Evolutionary conservation across 53 echinoderm and acorn worm genomes (phyloP).

Genomic region (Astropecten irregularis): DNA sequence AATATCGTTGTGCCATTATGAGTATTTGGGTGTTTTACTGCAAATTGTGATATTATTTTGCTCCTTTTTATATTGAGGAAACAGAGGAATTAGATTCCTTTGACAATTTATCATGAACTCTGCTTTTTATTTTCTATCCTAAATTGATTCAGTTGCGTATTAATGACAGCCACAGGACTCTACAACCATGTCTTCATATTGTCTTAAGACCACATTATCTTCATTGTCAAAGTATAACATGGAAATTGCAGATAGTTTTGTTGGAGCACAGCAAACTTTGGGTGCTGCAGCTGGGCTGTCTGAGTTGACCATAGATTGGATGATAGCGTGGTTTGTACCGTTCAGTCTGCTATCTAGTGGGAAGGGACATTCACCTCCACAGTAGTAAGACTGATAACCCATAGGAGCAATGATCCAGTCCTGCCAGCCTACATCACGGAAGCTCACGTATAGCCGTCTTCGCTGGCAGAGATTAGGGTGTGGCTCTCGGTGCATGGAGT

Average conservation of each 20-base stretch:
- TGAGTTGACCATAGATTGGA: conserved; percentile 92
- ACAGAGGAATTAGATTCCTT: background rate
- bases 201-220: conserved; percentile 94
- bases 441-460: conserved; percentile 87
- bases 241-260: conserved; percentile 90
- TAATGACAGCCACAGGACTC: conserved; percentile 94
- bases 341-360: conserved; percentile 87
- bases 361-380: conserved; percentile 93
- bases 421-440: conserved; percentile 96
- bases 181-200: conserved; percentile 98
- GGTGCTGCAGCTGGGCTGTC: conserved; percentile 68
- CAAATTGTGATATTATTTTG: too few relatives aligned
- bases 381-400: conserved; percentile 97
- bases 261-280: conserved; percentile 95
- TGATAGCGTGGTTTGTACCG: conserved; percentile 97
- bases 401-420: conserved; percentile 98
- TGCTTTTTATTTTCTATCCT: conserved; percentile 1
- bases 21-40: too few relatives aligned
- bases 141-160: too few relatives aligned
- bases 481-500: background rate
- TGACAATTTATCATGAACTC: background rate
- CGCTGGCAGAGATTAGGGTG: conserved; percentile 76
- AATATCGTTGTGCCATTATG: too few relatives aligned
- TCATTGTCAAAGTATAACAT: conserved; percentile 95
- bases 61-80: too few relatives aligned